phyloP scores from a whole-genome alignment of 2,113 vertebrate species.

The Clarias macrocephalus region DNA sequence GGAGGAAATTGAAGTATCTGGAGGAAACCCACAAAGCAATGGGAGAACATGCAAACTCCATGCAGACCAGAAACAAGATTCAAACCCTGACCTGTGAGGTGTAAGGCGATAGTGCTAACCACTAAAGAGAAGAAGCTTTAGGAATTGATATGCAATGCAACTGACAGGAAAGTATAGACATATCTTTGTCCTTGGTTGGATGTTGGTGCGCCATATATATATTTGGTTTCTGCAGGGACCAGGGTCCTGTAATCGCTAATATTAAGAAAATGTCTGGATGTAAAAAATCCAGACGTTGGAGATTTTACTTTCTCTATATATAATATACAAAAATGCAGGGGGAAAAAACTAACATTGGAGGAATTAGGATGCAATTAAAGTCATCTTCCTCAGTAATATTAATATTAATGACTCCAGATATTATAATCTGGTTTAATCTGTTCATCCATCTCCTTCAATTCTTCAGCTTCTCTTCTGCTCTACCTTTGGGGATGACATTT shows the following conservation, averaged over 20 bases:
- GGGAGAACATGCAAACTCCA: too few relatives aligned
- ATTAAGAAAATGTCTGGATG: not conserved
- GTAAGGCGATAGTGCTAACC: too few relatives aligned
- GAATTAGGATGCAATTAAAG: not conserved
- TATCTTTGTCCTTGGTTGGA: not conserved
- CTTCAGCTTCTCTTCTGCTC: slow-evolving; percentile 55
- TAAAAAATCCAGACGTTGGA: not conserved
- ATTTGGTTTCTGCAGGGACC: not conserved
- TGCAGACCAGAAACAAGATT: too few relatives aligned
- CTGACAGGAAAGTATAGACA: not conserved
- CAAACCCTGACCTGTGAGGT: too few relatives aligned
- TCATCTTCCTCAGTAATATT: not conserved
- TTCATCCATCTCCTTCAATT: slow-evolving; percentile 52
- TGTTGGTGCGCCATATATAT: not conserved
- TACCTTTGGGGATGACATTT: slow-evolving; percentile 67
- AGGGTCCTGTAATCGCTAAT: too few relatives aligned
- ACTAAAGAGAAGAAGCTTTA: not conserved
- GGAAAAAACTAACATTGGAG: too few relatives aligned
- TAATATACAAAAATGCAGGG: too few relatives aligned
- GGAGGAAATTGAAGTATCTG: too few relatives aligned
- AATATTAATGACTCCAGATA: not conserved
- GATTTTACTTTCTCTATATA: not conserved
- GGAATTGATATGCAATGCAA: not conserved
- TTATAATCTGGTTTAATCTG: not conserved
- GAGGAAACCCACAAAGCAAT: too few relatives aligned